These are phyloP conservation scores for Cercopithecus mona DNA, from an alignment of 2,113 vertebrate genomes.

Conservation along the genomic window DNA sequence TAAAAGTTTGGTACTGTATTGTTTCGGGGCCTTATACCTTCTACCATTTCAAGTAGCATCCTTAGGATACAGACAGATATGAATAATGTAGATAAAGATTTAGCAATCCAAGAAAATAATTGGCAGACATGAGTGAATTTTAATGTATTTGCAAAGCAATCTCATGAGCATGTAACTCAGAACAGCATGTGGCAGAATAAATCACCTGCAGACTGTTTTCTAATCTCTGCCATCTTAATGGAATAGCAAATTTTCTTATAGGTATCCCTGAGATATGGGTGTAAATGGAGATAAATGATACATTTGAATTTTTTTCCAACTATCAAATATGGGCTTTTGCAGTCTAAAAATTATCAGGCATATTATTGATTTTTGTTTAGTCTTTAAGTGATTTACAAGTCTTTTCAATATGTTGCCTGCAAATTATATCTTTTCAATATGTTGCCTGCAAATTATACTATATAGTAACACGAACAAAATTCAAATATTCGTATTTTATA, in stretches of 20 bases:
- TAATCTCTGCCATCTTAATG: slow-evolving; percentile 68
- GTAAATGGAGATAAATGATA: slow-evolving; percentile 68
- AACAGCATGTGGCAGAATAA: slow-evolving; percentile 58
- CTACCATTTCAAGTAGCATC: slow-evolving; percentile 42
- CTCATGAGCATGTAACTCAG: slow-evolving; percentile 27
- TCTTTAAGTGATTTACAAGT: background rate
- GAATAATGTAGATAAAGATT: slow-evolving; percentile 66
- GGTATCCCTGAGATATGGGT: slow-evolving; percentile 30
- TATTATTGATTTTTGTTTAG: slow-evolving; percentile 33
- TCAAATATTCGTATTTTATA: background rate
- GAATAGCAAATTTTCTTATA: slow-evolving; percentile 51
- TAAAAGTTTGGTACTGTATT: background rate
- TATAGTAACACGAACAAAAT: background rate
- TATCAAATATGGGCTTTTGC: slow-evolving; percentile 2
- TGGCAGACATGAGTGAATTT: slow-evolving; percentile 60
- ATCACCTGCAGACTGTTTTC: slow-evolving; percentile 41
- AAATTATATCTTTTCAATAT: background rate
- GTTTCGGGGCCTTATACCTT: background rate
- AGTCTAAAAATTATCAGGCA: slow-evolving; percentile 1
- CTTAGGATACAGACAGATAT: slow-evolving; percentile 25
- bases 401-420: background rate
- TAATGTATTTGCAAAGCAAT: slow-evolving; percentile 61
- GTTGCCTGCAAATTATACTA: background rate
- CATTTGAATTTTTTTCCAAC: slow-evolving; percentile 42
- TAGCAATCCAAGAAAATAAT: slow-evolving; percentile 61